Conservation (phyloP, 1,140 invertebrate species). For the Antheraea mylitta region DNA sequence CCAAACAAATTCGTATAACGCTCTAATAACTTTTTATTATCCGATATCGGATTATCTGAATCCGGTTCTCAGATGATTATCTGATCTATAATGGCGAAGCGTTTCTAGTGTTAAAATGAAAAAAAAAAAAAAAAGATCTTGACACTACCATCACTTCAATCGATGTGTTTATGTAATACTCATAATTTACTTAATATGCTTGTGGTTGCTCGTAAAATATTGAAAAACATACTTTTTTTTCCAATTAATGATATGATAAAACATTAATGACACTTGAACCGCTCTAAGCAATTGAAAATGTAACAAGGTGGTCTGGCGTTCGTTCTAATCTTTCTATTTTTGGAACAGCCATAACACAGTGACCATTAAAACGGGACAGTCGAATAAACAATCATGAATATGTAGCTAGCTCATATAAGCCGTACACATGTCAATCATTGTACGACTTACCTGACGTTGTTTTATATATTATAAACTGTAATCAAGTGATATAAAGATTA, state of each 20-base stretch:
- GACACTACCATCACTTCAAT: too few species aligned
- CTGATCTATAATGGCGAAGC: too few species aligned
- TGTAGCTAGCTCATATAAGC: conserved; percentile 40
- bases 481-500: neutral
- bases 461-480: neutral
- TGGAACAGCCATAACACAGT: conserved; percentile 29
- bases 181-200: neutral
- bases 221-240: neutral
- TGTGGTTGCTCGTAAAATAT: neutral
- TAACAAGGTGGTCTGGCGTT: conserved; percentile 46
- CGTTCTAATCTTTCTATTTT: conserved; percentile 53
- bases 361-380: conserved; percentile 43
- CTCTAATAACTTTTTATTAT: too few species aligned
- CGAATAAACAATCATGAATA: conserved; percentile 50
- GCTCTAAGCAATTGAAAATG: conserved; percentile 27
- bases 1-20: too few species aligned
- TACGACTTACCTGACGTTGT: conserved; percentile 4
- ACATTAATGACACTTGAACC: conserved; percentile 5
- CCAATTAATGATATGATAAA: conserved; percentile 12
- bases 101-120: too few species aligned
- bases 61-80: too few species aligned
- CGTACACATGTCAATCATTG: conserved; percentile 50
- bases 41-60: too few species aligned
- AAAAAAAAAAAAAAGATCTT: too few species aligned
- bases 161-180: neutral